Base-by-base conservation (phyloP, 2,797 vertebrate species). In the Lophura swinhoii region DNA sequence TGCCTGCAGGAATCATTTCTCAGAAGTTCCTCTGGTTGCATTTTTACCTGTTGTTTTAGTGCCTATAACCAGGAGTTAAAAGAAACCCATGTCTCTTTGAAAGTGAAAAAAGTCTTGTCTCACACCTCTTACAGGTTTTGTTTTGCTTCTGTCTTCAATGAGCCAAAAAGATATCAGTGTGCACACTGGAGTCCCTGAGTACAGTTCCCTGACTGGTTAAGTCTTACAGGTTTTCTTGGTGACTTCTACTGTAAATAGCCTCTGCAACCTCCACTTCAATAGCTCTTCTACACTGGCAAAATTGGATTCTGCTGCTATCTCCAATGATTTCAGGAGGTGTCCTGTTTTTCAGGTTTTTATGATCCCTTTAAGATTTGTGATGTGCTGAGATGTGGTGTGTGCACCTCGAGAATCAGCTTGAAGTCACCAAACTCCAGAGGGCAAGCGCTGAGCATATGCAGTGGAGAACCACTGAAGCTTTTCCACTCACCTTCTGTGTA, bases 31-130 rank as follows among this genome's bases (percentile, higher is more conserved):
- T 44, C 35, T 37, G 29, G 28, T 14, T 89, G 75, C 56, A 89
- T 63, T 91, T 89, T 78, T 85, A 87, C 87, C 84, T 87, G 76
- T 95, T 96, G 79, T 92, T 95, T 89, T 39, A 78, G 6, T 67
- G 73, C 41, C 35, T 75, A 68, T 44, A 31, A 69, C 43, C 17
- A 41, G 70, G 43, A 96, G 21, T 94, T 93, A 44, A 92, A 94
- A 95, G 89, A 81, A 92, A 72, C 12, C 13, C 48, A 17, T 60
- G 29, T 7, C 3, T 60, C 69, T 87, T 85, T 89, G 82, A 89
- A 93, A 29, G 59, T 55, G 43, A 85, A 89, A 88, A 88, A 90
- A 85, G 31, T 60, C 59, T 73, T 75, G 24, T 72, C 59, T 89
- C 4, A 4, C 46, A 68, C 51, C 90, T 91, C 87, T 87, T 70